These are phyloP conservation scores for Brachionus plicatilis DNA, from an alignment of 1,140 invertebrate species.

Conservation along the genomic window DNA sequence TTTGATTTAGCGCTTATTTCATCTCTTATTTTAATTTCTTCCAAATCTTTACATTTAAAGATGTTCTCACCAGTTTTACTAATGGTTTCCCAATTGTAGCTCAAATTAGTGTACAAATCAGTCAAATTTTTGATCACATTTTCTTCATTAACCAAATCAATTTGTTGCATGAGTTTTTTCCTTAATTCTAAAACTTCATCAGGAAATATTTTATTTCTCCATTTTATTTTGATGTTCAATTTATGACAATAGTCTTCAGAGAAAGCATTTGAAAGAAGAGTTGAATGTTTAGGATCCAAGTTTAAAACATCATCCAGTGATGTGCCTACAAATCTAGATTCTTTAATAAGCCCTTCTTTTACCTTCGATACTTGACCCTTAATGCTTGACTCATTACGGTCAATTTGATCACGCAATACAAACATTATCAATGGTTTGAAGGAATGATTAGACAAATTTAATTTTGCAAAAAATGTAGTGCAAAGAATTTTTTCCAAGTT, in stretches of 20 bases:
- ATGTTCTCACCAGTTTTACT: not conserved
- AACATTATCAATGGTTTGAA: not conserved
- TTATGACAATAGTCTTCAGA: constrained; percentile 2
- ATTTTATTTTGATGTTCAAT: not conserved
- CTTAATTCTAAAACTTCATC: not conserved
- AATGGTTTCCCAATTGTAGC: not conserved
- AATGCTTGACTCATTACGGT: not conserved
- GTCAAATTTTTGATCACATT: not conserved
- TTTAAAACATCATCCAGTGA: not conserved
- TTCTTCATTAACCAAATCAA: not conserved
- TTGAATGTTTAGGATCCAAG: not conserved
- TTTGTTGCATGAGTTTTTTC: not conserved
- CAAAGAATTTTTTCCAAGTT: not conserved
- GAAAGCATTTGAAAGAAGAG: not conserved
- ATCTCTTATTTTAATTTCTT: not conserved
- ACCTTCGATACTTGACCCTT: not conserved
- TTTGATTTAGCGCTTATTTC: not conserved
- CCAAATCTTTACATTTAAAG: not conserved
- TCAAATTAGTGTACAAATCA: not conserved
- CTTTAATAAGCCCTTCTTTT: not conserved
- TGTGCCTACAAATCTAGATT: not conserved
- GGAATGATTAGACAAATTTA: not conserved
- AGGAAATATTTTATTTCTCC: not conserved
- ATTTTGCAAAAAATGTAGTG: not conserved
- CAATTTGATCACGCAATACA: not conserved